Percentiles rank a stretch among this genome's conserved stretches.
phyloP scores from a whole-genome alignment of 2,888 invertebrate species.

The Tenthredo distinguenda region DNA sequence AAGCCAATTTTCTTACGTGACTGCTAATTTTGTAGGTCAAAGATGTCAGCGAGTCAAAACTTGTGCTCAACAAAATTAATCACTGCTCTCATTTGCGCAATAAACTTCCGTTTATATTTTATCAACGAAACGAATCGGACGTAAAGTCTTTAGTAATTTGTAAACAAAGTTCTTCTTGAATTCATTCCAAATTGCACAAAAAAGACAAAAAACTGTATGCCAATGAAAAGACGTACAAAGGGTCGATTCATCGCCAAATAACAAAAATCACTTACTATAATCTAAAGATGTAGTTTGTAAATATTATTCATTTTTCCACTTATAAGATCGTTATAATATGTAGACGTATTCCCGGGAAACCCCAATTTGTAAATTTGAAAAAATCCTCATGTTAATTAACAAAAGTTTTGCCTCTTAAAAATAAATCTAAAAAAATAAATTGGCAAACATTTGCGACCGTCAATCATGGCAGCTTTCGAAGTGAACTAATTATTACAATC shows the following conservation, averaged over 20 bases:
- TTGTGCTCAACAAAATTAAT: constrained; percentile 19
- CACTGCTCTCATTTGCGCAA: constrained; percentile 31
- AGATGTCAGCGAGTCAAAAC: constrained; percentile 3
- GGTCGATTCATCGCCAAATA: background rate
- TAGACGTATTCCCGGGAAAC: background rate
- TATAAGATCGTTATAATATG: background rate
- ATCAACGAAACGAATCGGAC: constrained; percentile 13
- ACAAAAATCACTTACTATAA: background rate
- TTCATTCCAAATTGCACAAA: background rate
- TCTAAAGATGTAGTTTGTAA: background rate
- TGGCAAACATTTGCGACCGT: background rate
- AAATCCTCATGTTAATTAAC: background rate
- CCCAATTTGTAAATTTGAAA: background rate
- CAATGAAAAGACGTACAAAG: background rate
- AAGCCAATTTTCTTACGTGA: constrained; percentile 32
- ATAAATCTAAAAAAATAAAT: background rate
- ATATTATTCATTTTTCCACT: background rate
- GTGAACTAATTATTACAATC: background rate
- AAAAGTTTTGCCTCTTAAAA: background rate
- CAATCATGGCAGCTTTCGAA: background rate
- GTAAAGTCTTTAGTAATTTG: background rate
- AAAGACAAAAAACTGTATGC: background rate
- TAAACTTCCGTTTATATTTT: constrained; percentile 41
- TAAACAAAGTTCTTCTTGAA: constrained; percentile 9
- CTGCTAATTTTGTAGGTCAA: constrained; percentile 39